phyloP scores from a whole-genome alignment of 2,888 invertebrate species.

The Schizaphis graminum region DNA sequence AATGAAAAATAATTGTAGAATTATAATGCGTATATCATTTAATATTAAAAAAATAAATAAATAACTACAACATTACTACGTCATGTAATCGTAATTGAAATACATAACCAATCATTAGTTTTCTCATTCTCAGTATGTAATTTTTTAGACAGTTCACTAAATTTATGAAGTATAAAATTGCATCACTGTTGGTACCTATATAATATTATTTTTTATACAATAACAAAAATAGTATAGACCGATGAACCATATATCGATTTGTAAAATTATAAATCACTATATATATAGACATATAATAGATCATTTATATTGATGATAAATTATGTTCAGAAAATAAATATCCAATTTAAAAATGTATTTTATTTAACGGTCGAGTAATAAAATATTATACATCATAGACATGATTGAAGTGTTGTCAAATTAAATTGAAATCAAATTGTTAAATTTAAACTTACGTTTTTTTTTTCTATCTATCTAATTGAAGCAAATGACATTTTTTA shows the following conservation, averaged over 20 bases:
- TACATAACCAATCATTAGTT: not conserved
- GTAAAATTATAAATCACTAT: not conserved
- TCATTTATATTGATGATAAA: not conserved
- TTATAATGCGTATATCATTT: not conserved
- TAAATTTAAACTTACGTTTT: not conserved
- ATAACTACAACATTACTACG: not conserved
- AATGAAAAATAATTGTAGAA: not conserved
- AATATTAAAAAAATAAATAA: not conserved
- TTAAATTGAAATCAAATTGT: not conserved
- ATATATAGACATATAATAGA: not conserved
- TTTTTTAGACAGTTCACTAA: not conserved
- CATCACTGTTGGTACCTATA: not conserved
- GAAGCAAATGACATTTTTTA: not conserved
- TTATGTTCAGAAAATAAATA: not conserved
- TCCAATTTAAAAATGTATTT: not conserved
- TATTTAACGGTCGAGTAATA: not conserved
- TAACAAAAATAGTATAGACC: not conserved
- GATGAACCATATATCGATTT: not conserved
- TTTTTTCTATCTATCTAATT: not conserved
- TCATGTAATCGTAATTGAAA: not conserved
- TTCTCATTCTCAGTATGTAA: not conserved
- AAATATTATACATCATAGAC: not conserved
- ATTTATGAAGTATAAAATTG: not conserved
- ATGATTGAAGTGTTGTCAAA: not conserved
- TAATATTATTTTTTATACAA: not conserved